Percentiles rank a stretch among this genome's conserved stretches.
These are phyloP conservation scores for Coendou prehensilis DNA, from an alignment of 2,797 vertebrate species.

Conservation along the genomic window DNA sequence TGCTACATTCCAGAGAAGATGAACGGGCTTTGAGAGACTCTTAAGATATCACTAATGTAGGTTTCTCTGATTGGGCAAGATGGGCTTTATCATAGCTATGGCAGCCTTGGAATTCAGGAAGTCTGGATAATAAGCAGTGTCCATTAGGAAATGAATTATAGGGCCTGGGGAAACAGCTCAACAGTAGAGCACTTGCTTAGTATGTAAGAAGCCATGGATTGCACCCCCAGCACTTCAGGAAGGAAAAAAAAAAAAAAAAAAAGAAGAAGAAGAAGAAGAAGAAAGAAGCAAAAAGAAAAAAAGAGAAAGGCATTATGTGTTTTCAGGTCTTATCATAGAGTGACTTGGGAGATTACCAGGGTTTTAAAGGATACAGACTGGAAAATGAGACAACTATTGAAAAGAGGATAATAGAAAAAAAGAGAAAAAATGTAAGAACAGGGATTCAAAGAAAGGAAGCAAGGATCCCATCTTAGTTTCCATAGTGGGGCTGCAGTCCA, in stretches of 20 bases:
- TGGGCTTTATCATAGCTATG: slow-evolving; percentile 14
- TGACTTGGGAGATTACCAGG: slow-evolving; percentile 17
- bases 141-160: slow-evolving; percentile 56
- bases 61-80: slow-evolving; percentile 43
- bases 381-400: not conserved
- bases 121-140: slow-evolving; percentile 55
- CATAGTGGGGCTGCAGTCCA: not conserved
- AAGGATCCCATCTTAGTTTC: slow-evolving; percentile 24
- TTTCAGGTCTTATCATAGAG: slow-evolving; percentile 47
- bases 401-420: slow-evolving; percentile 42
- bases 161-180: not conserved
- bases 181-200: not conserved
- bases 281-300: not conserved
- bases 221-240: not conserved
- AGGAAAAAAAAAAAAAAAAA: not conserved
- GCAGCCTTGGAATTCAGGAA: slow-evolving; percentile 46
- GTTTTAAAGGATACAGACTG: not conserved
- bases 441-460: slow-evolving; percentile 23
- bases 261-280: not conserved
- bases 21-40: slow-evolving; percentile 34
- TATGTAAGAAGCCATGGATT: not conserved
- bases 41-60: not conserved
- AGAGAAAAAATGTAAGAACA: not conserved
- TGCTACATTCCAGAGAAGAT: slow-evolving; percentile 44
- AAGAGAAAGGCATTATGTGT: slow-evolving; percentile 36